Evolutionary conservation across 2,888 invertebrate species (phyloP).

Genomic region (Xestia sexstrigata): DNA sequence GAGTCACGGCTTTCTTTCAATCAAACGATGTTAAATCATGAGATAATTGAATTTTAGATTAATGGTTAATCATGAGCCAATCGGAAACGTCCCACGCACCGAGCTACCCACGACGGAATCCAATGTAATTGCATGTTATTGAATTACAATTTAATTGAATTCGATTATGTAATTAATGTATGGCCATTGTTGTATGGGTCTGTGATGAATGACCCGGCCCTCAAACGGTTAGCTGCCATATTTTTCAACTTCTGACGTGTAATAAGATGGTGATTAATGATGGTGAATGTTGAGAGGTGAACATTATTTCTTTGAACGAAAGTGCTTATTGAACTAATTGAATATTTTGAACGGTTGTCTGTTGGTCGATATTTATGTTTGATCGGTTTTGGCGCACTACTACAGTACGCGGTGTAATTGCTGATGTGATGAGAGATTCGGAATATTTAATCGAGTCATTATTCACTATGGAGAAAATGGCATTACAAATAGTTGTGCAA

Average conservation of each 20-base stretch:
- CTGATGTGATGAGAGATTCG: conserved; percentile 41
- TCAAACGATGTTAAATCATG: conserved; percentile 76
- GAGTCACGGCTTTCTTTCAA: conserved; percentile 78
- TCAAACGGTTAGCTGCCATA: conserved; percentile 78
- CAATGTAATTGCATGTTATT: conserved; percentile 80
- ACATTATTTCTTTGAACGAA: conserved; percentile 78
- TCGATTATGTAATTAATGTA: conserved; percentile 70
- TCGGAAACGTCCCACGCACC: conserved; percentile 73
- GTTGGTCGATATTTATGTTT: conserved; percentile 44
- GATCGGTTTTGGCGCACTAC: conserved; percentile 63
- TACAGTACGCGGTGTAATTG: conserved; percentile 56
- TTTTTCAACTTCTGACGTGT: conserved; percentile 80
- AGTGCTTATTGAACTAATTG: conserved; percentile 67
- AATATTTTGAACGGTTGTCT: conserved; percentile 65
- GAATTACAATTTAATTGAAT: conserved; percentile 81
- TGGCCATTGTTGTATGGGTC: conserved; percentile 60
- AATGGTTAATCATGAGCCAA: conserved; percentile 80
- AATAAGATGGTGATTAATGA: conserved; percentile 81
- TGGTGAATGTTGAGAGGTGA: conserved; percentile 78
- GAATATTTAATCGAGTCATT: conserved; percentile 23
- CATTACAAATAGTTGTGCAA: conserved; percentile 14
- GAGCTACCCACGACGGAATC: conserved; percentile 74
- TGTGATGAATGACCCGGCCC: conserved; percentile 67
- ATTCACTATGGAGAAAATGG: conserved; percentile 21
- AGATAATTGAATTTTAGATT: conserved; percentile 86